Conservation (phyloP, 2,888 invertebrate genomes). For the Petrophora chlorosata region DNA sequence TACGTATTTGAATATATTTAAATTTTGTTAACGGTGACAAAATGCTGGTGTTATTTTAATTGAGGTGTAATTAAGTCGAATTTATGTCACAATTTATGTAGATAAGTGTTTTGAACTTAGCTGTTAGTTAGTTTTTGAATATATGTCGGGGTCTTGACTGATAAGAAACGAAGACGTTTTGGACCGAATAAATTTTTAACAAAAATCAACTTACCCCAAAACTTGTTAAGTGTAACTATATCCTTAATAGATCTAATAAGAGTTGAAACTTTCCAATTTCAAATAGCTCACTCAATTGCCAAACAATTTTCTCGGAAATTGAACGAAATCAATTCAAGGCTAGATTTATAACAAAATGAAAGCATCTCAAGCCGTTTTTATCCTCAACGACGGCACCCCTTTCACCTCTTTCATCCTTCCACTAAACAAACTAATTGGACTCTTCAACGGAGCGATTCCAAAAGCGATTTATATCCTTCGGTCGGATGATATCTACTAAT, state of each 20-base stretch:
- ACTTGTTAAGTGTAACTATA: too few species aligned
- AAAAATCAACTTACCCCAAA: too few species aligned
- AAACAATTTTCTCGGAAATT: too few species aligned
- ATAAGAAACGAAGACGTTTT: too few species aligned
- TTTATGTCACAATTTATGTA: slow-evolving; percentile 4
- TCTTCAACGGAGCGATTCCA: slow-evolving; percentile 19
- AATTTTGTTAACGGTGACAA: slow-evolving; percentile 13
- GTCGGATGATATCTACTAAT: slow-evolving; percentile 33
- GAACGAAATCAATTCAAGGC: background rate
- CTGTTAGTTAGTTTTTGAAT: too few species aligned
- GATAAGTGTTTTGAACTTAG: background rate
- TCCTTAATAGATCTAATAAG: too few species aligned
- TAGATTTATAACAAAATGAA: background rate
- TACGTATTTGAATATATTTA: slow-evolving; percentile 24
- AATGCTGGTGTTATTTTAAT: background rate
- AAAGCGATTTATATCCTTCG: slow-evolving; percentile 30
- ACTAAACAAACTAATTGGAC: slow-evolving; percentile 28
- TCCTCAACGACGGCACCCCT: slow-evolving; percentile 3
- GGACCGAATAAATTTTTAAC: too few species aligned
- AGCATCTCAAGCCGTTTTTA: slow-evolving; percentile 4
- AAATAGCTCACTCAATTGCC: too few species aligned
- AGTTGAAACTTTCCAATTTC: too few species aligned
- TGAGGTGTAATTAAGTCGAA: slow-evolving; percentile 3
- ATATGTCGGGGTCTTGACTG: too few species aligned
- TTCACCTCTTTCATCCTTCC: slow-evolving; percentile 23